Evolutionary conservation across 2,888 invertebrate genomes (phyloP), one percentile per base, ranked within the genome.

Genomic region (Melanostoma scalare): DNA sequence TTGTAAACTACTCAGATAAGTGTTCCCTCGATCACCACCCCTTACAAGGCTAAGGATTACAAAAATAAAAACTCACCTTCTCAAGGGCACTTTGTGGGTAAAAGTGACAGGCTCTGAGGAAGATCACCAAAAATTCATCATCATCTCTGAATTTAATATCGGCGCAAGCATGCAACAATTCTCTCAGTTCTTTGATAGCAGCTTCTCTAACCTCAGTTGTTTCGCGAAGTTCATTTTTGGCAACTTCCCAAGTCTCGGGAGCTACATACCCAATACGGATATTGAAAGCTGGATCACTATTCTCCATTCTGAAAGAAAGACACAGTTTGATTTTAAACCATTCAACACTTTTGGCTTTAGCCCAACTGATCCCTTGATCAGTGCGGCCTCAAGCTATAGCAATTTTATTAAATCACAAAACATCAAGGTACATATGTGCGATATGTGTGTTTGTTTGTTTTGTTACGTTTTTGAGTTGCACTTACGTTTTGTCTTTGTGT

Each of bases 31-130:
- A 81, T 81, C 69, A 80, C 61, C 40, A 10, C 3, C 48, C 61
- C 8, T 69, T 44, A 20, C 53, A 63, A 46, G 30, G 8, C 36
- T 52, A 10, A 9, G 6, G 40, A 50, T 60, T 3, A 58, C 40
- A 52, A 68, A 40, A 65, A 20, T 31, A 8, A n/a, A 9, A 36
- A 85, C 87, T 84, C 89, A 96, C 96, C 92, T 96, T 92, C 88
- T 94, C 94, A 73, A 94, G 92, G 0, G 96, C 96, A 91, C 96
- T 96, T 87, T 96, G 93, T 0, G 96, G 95, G 87, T 96, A 96
- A 92, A 94, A 97, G 90, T 97, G 96, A 91, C 95, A 95, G 35
- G 96, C 96, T 76, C 97, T 93, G 74, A 97, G 92, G 89, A 96
- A 96, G 84, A 96, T 95, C n/a, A 94, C 92, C 6, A 97, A 92